Evolutionary conservation across 2,888 invertebrate species (phyloP).

Genomic region (Gymnoscelis rufifasciata): DNA sequence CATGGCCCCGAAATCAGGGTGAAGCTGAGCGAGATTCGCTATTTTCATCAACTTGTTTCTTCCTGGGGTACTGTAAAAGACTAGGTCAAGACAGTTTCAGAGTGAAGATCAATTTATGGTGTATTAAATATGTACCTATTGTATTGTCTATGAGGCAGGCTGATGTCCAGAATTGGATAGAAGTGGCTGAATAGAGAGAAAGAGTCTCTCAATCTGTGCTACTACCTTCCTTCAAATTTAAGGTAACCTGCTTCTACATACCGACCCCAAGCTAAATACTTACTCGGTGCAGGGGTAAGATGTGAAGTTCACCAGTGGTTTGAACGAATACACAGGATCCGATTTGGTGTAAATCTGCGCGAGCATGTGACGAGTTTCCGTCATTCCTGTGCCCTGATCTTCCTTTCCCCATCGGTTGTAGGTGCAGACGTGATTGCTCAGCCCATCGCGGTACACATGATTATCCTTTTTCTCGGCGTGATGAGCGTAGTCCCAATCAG

Average conservation of each 20-base stretch:
- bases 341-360: conserved; percentile 62
- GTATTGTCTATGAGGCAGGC: no score
- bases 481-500: conserved; percentile 64
- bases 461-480: conserved; percentile 71
- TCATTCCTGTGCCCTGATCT: conserved; percentile 56
- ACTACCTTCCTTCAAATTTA: no score
- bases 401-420: conserved; percentile 64
- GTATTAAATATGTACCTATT: no score
- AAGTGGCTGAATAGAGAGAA: no score
- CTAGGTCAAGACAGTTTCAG: no score
- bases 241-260: no score
- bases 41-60: conserved; percentile 65
- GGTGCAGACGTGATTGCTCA: conserved; percentile 70
- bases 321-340: conserved; percentile 62
- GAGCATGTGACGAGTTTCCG: conserved; percentile 71
- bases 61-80: conserved; percentile 51
- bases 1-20: conserved; percentile 61
- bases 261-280: no score
- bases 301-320: conserved; percentile 68
- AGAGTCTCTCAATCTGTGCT: no score
- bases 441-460: conserved; percentile 64
- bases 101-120: no score
- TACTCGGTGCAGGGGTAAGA: conserved; percentile 73
- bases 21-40: conserved; percentile 61
- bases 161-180: no score